A percentile compares a stretch with the other conserved stretches of the same genome.
These are phyloP conservation scores for Porites lutea DNA, from an alignment of 64 coral and sea anemone genomes.

Conservation along the genomic window DNA sequence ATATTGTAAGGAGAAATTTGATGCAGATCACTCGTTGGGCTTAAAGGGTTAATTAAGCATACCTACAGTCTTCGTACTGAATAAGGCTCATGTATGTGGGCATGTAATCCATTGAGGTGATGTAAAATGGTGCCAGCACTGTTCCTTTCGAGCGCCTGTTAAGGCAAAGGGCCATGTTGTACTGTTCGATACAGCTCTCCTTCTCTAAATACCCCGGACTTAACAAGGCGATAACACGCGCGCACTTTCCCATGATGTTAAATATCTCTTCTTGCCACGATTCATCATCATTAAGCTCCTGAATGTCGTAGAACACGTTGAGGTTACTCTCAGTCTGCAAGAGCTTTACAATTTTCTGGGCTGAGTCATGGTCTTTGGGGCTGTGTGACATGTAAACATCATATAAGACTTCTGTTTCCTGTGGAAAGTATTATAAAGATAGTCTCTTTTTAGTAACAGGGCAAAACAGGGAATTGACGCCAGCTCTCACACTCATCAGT, in stretches of 20 bases:
- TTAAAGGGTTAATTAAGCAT: not conserved
- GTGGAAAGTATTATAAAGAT: not conserved
- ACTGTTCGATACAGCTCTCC: slow-evolving; percentile 87
- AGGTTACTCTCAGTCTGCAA: slow-evolving; percentile 52
- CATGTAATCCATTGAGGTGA: slow-evolving; percentile 68
- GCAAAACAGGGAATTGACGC: too few relatives aligned
- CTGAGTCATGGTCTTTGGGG: slow-evolving; percentile 65
- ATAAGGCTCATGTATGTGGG: slow-evolving; percentile 95
- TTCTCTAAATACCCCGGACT: slow-evolving; percentile 76
- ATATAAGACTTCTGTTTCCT: slow-evolving; percentile 45
- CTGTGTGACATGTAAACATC: slow-evolving; percentile 94
- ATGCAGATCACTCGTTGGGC: too few relatives aligned
- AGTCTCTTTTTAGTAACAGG: too few relatives aligned
- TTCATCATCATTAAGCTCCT: slow-evolving; percentile 70
- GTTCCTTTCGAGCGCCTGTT: slow-evolving; percentile 67
- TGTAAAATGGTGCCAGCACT: slow-evolving; percentile 86
- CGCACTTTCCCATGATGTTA: slow-evolving; percentile 77
- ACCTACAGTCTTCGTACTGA: slow-evolving; percentile 98
- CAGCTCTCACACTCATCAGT: too few relatives aligned
- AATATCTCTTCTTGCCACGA: slow-evolving; percentile 97
- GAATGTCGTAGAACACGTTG: slow-evolving; percentile 73
- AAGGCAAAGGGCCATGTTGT: slow-evolving; percentile 94
- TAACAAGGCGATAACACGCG: slow-evolving; percentile 83
- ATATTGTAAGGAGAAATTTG: too few relatives aligned
- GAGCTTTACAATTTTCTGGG: slow-evolving; percentile 55